These are phyloP conservation scores for Camelus dromedarius DNA, from an alignment of 2,113 vertebrate species.

Conservation along the genomic window DNA sequence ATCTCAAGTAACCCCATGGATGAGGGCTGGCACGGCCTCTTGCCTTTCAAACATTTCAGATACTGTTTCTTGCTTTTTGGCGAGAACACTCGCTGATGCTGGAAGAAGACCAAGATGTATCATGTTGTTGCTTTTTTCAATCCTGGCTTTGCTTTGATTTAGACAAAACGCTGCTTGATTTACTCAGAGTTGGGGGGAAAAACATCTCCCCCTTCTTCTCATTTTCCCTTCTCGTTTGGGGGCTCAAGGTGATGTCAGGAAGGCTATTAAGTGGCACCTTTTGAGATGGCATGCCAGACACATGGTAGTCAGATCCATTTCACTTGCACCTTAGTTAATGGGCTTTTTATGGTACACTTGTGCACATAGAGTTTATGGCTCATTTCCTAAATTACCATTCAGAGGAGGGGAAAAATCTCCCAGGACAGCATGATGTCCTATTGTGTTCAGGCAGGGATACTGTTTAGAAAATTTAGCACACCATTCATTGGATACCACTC, in stretches of 20 bases:
- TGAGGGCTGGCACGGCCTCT: constrained; percentile 82
- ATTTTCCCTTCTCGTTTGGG: constrained; percentile 72
- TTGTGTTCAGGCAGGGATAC: constrained; percentile 75
- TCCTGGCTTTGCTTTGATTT: constrained; percentile 80
- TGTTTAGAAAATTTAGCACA: constrained; percentile 68
- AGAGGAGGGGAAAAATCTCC: constrained; percentile 71
- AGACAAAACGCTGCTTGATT: constrained; percentile 84
- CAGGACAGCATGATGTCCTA: constrained; percentile 56
- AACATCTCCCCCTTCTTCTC: constrained; percentile 59
- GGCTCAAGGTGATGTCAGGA: constrained; percentile 81
- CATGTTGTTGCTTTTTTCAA: constrained; percentile 72
- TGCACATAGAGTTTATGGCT: constrained; percentile 55
- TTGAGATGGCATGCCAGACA: constrained; percentile 80
- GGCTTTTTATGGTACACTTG: constrained; percentile 84
- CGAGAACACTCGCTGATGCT: constrained; percentile 79
- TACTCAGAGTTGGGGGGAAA: neutral
- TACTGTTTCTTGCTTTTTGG: constrained; percentile 88
- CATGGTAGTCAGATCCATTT: constrained; percentile 83
- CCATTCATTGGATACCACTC: constrained; percentile 44
- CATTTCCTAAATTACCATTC: constrained; percentile 77
- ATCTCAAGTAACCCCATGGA: constrained; percentile 84
- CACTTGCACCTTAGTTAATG: constrained; percentile 86
- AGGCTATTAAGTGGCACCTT: constrained; percentile 79
- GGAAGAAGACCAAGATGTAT: constrained; percentile 87
- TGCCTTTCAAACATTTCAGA: constrained; percentile 88